Base-by-base conservation (phyloP, 2,888 invertebrate species). In the Elmis aenea region DNA sequence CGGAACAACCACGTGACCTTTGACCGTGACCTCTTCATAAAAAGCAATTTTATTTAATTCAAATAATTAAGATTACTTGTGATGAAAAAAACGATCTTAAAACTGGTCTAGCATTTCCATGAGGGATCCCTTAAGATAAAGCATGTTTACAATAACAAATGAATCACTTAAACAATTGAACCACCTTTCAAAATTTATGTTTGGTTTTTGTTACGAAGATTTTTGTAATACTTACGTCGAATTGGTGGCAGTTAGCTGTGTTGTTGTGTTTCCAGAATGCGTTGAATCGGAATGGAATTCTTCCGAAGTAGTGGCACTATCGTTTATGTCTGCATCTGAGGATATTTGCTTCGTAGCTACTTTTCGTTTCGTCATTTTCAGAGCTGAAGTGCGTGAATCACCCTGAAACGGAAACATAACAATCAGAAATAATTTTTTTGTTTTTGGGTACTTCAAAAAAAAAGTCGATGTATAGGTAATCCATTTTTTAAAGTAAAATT, bases 281-380 rank as follows among this genome's bases (percentile, higher is more conserved):
- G 64, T 63, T 4, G 66, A 66, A 51, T 66, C 66, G 0, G 66
- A 64, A 50, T 65, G 66, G 35, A 62, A 65, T 46, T 66, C 66
- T 42, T 65, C 66, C 2, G 65, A 64, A 26, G 63, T 63, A 6
- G 59, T 62, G 6, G 55, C 60, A 46, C 59, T 63, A 29, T 73
- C 73, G 43, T 67, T 66, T 27, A 69, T 72, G 33, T 70, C 71
- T 32, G 71, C 71, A 50, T 74, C 75, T 20, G 73, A 73, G 12
- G 73, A 66, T 23, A 73, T 68, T 48, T 72, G 67, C 50, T 72
- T 71, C 34, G 65, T 63, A 13, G 71, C 62, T 33, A 72, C 61
- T 53, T 72, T 73, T 46, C 73, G 64, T 48, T 73, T 74, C 6
- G 67, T 65, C 26, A 66, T 62, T 55, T 74, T 74, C 44, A 71